These are phyloP conservation scores for Atrina japonica DNA, from an alignment of 2,888 invertebrate genomes.

Conservation along the genomic window DNA sequence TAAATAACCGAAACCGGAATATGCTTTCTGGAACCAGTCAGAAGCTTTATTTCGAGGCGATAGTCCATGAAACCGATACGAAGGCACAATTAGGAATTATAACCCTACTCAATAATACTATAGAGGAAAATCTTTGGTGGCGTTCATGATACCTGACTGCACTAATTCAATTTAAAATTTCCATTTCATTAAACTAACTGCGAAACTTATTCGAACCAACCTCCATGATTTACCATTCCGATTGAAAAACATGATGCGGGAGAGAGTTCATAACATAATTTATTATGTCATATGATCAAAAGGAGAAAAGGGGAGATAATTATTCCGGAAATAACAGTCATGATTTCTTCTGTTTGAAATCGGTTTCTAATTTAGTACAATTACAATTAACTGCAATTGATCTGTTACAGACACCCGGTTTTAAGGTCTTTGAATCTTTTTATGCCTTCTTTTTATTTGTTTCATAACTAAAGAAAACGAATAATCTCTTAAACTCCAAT, in stretches of 20 bases:
- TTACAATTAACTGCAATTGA: no score
- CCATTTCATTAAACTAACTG: slow-evolving; percentile 24
- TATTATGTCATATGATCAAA: background rate
- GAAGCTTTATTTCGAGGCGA: slow-evolving; percentile 11
- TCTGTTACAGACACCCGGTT: no score
- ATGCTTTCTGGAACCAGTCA: slow-evolving; percentile 1
- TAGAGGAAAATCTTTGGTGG: slow-evolving; percentile 22
- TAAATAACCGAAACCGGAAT: slow-evolving; percentile 30
- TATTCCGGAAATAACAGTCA: background rate
- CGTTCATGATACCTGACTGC: slow-evolving; percentile 17
- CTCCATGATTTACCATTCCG: background rate
- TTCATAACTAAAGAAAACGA: no score
- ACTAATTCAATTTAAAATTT: slow-evolving; percentile 24
- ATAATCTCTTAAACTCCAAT: no score
- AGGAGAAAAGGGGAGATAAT: background rate
- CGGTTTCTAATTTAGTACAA: no score
- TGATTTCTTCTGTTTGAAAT: no score
- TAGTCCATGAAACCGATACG: slow-evolving; percentile 27
- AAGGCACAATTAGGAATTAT: slow-evolving; percentile 32
- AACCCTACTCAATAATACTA: slow-evolving; percentile 20
- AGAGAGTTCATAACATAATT: no score
- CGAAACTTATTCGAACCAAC: slow-evolving; percentile 14
- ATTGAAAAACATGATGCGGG: background rate
- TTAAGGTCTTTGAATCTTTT: no score
- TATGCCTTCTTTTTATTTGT: no score